Evolutionary conservation across 2,113 vertebrate species (phyloP).

Genomic region (Chaenogobius annularis): DNA sequence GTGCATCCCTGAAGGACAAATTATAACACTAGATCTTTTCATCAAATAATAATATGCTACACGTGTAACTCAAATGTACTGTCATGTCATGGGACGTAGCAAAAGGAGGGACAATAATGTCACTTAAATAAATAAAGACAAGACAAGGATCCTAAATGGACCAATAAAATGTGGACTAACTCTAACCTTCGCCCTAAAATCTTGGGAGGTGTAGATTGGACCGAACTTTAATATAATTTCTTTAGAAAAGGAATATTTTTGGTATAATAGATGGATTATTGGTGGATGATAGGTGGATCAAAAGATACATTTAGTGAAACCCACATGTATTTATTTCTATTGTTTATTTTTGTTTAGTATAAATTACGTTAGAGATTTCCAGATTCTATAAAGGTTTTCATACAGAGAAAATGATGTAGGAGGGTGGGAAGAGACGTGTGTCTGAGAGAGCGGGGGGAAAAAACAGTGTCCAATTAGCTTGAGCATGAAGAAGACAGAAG

Average conservation of each 20-base stretch:
- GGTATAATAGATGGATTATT: no score
- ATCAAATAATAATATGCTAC: not conserved
- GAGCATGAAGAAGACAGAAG: not conserved
- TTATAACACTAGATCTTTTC: not conserved
- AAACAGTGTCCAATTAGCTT: not conserved
- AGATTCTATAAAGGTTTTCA: not conserved
- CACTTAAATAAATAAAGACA: slow-evolving; percentile 45
- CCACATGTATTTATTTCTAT: no score
- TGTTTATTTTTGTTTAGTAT: no score
- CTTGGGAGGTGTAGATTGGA: not conserved
- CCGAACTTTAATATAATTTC: no score
- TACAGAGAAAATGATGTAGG: not conserved
- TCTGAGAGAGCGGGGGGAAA: not conserved
- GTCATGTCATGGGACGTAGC: slow-evolving; percentile 8
- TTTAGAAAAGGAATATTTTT: no score
- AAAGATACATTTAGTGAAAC: no score
- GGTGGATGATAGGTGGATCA: no score
- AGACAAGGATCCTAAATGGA: not conserved
- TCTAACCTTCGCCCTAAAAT: no score
- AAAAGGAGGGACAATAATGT: not conserved
- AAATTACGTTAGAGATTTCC: not conserved
- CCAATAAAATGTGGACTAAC: not conserved
- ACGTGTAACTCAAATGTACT: not conserved
- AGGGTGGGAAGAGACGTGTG: not conserved
- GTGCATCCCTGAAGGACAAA: not conserved